Percentiles rank a stretch among this genome's conserved stretches.
phyloP scores from a whole-genome alignment of 2,888 invertebrate genomes.

The Caenorhabditis sp. region DNA sequence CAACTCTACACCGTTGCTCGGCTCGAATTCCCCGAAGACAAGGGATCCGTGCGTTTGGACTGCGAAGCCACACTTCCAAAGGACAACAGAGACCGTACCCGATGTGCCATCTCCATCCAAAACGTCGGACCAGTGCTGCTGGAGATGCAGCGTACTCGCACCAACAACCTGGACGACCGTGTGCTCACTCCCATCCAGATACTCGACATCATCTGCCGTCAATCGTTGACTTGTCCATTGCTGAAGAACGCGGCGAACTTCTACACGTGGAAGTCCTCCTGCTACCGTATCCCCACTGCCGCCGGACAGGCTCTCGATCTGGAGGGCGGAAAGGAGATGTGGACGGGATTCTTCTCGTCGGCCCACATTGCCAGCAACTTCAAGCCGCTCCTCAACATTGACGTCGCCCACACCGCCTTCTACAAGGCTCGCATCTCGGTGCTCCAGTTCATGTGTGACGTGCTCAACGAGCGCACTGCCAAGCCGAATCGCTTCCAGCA shows the following conservation, averaged over 20 bases:
- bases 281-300: constrained; percentile 65
- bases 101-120: constrained; percentile 68
- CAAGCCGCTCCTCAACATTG: constrained; percentile 73
- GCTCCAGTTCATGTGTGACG: constrained; percentile 76
- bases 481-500: constrained; percentile 42
- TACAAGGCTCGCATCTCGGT: constrained; percentile 73
- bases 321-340: constrained; percentile 77
- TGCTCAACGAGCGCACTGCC: constrained; percentile 65
- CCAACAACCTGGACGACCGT: constrained; percentile 71
- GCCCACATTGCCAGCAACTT: constrained; percentile 72
- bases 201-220: constrained; percentile 75
- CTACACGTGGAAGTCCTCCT: constrained; percentile 75
- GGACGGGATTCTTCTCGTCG: constrained; percentile 78
- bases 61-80: constrained; percentile 68
- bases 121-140: constrained; percentile 72
- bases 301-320: constrained; percentile 69
- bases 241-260: constrained; percentile 71
- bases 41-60: constrained; percentile 65
- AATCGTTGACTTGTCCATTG: constrained; percentile 74
- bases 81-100: constrained; percentile 68
- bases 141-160: constrained; percentile 68
- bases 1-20: constrained; percentile 69
- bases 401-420: constrained; percentile 76
- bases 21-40: constrained; percentile 69
- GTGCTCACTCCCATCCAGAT: constrained; percentile 80